Conservation (phyloP, 2,888 invertebrate species). For the Drosophila subquinaria region DNA sequence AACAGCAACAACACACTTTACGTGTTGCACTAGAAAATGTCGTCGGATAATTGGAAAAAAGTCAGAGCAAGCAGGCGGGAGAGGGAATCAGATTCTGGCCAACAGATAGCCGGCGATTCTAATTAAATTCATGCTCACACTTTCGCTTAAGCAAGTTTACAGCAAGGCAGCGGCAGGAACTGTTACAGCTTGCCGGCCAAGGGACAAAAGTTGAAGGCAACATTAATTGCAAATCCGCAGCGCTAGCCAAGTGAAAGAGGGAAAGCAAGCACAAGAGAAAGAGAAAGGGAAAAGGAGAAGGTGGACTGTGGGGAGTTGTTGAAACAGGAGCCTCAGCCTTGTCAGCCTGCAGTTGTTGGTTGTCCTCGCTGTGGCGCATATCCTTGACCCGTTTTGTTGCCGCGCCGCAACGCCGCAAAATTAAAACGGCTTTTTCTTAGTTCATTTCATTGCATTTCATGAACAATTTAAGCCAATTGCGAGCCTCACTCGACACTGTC, state of each 20-base stretch:
- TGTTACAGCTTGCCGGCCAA: conserved; percentile 40
- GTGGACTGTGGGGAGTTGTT: conserved; percentile 9
- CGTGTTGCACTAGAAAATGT: conserved; percentile 62
- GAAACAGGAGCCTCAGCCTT: conserved; percentile 45
- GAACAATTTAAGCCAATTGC: conserved; percentile 82
- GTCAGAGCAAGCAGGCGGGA: conserved; percentile 7
- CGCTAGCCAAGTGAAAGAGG: conserved; percentile 29
- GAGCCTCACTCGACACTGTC: conserved; percentile 50
- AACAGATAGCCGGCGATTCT: conserved; percentile 68
- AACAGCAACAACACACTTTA: conserved; percentile 26
- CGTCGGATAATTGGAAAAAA: conserved; percentile 52
- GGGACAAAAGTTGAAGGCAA: conserved; percentile 79
- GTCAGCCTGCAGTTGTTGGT: conserved; percentile 55
- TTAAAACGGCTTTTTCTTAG: conserved; percentile 80
- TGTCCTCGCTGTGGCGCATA: conserved; percentile 57
- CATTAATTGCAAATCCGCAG: conserved; percentile 81
- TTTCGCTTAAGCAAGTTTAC: conserved; percentile 80
- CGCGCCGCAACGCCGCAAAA: conserved; percentile 70
- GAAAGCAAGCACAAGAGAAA: not conserved
- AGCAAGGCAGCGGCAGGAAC: conserved; percentile 31
- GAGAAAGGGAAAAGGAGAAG: not conserved
- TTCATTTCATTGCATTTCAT: conserved; percentile 82
- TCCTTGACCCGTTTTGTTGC: conserved; percentile 75
- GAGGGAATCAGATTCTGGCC: conserved; percentile 57
- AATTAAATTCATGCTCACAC: conserved; percentile 79